Evolutionary conservation across 2,113 vertebrate genomes (phyloP).

Genomic region (Myotis yumanensis): DNA sequence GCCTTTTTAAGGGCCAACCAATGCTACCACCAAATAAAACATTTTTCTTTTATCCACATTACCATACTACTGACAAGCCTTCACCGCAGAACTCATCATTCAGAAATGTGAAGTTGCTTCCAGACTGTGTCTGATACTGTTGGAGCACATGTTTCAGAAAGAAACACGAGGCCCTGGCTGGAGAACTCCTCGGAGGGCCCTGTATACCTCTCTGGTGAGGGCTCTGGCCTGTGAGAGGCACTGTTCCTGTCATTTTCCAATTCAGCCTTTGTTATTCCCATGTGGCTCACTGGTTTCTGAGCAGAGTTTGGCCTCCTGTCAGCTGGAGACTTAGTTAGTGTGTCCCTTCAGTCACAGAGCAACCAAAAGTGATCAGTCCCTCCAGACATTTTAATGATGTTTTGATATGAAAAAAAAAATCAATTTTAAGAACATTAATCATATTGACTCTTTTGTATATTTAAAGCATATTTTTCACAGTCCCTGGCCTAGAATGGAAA

Average conservation of each 20-base stretch:
- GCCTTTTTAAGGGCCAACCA: conserved; percentile 53
- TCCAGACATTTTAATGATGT: conserved; percentile 55
- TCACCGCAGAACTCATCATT: conserved; percentile 71
- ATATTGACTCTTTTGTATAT: conserved; percentile 63
- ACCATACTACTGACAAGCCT: conserved; percentile 68
- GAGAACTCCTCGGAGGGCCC: background rate
- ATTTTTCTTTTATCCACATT: conserved; percentile 67
- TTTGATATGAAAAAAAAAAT: conserved; percentile 54
- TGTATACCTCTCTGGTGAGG: background rate
- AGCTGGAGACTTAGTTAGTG: background rate
- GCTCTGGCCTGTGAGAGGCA: conserved; percentile 17
- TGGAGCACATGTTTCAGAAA: conserved; percentile 54
- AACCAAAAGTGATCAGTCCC: conserved; percentile 55
- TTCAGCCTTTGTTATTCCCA: background rate
- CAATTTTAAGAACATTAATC: conserved; percentile 71
- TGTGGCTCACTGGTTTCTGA: background rate
- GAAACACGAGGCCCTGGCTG: background rate
- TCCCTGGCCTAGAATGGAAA: conserved; percentile 67
- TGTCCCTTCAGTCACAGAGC: background rate
- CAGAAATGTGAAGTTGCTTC: conserved; percentile 71
- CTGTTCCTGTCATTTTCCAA: conserved; percentile 28
- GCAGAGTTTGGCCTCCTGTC: conserved; percentile 30
- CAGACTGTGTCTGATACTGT: conserved; percentile 63
- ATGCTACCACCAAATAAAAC: conserved; percentile 65
- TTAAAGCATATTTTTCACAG: conserved; percentile 67